Evolutionary conservation across 2,113 vertebrate genomes (phyloP), one percentile per base, ranked within the genome.

Genomic region (Apistogramma diplotaenia): DNA sequence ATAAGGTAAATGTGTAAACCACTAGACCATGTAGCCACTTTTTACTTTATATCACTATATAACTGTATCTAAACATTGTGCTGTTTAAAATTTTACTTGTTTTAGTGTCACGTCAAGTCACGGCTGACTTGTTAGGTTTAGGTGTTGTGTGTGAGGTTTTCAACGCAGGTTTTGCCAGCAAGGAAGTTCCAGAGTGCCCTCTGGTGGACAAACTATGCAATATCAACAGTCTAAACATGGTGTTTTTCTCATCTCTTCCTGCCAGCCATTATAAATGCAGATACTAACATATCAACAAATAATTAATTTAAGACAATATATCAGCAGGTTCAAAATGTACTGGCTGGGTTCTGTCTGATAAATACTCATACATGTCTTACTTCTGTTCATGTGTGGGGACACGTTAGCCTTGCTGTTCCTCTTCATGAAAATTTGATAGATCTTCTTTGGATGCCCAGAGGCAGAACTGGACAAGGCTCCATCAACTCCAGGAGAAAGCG

Each of bases 381-480:
- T 18, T 87, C 31, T 13, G 11, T n/a, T 80, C n/a, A 10, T 62
- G 58, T 78, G 81, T 49, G 81, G 5, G 25, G 74, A 8, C 76
- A 40, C 16, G 33, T 19, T 43, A 1, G 10, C 35, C 3, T 12
- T 13, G 21, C 4, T 3, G 15, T 37, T 61, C 72, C 46, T 87
- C 81, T 73, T 90, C 46, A 79, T 25, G 62, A 93, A 89, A 29
- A 90, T 82, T 33, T 89, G 79, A 76, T 70, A 86, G 70, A 85
- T 35, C 16, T 60, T 31, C 27, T 59, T 54, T 9, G 15, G 15
- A 6, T 19, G 40, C 57, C 12, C 57, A 37, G 74, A 74, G 8
- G 51, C 40, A 51, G 85, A 49, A 43, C 13, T 25, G 5, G 19
- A 21, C 23, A 11, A 54, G 67, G 35, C 13, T n/a, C 3, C 73